Percentiles rank a stretch among this genome's conserved stretches.
These are phyloP conservation scores for Antheraea pernyi DNA, from an alignment of 1,140 invertebrate genomes.

Conservation along the genomic window DNA sequence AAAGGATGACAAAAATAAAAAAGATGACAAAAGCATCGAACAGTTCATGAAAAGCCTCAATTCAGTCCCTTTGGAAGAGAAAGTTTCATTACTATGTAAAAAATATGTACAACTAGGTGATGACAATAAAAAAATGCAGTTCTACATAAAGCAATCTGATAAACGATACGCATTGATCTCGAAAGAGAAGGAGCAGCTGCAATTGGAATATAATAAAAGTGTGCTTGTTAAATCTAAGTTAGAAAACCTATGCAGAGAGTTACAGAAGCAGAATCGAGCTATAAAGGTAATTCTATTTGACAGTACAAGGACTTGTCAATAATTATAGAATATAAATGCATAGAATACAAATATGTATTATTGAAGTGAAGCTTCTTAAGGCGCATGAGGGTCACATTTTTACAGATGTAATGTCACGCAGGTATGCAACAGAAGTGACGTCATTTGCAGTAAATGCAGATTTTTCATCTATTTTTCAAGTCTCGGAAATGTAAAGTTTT, in stretches of 20 bases:
- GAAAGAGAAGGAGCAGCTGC: slow-evolving; percentile 91
- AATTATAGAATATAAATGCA: too few species aligned
- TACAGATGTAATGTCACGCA: too few species aligned
- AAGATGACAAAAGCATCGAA: slow-evolving; percentile 82
- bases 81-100: slow-evolving; percentile 86
- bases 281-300: slow-evolving; percentile 82
- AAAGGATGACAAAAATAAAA: slow-evolving; percentile 68
- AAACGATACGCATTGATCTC: slow-evolving; percentile 82
- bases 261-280: slow-evolving; percentile 94
- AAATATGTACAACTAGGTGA: slow-evolving; percentile 88
- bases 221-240: slow-evolving; percentile 89
- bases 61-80: slow-evolving; percentile 85
- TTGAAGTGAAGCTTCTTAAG: too few species aligned
- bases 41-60: slow-evolving; percentile 87
- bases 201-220: slow-evolving; percentile 90
- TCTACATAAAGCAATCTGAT: slow-evolving; percentile 83
- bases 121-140: slow-evolving; percentile 85
- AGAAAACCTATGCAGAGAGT: slow-evolving; percentile 92
- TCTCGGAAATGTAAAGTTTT: too few species aligned
- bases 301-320: too few species aligned
- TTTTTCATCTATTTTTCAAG: too few species aligned
- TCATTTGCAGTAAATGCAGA: too few species aligned
- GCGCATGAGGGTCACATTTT: too few species aligned
- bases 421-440: too few species aligned
- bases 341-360: too few species aligned